Conservation (phyloP, 2,113 vertebrate genomes). For the Clarias gariepinus region DNA sequence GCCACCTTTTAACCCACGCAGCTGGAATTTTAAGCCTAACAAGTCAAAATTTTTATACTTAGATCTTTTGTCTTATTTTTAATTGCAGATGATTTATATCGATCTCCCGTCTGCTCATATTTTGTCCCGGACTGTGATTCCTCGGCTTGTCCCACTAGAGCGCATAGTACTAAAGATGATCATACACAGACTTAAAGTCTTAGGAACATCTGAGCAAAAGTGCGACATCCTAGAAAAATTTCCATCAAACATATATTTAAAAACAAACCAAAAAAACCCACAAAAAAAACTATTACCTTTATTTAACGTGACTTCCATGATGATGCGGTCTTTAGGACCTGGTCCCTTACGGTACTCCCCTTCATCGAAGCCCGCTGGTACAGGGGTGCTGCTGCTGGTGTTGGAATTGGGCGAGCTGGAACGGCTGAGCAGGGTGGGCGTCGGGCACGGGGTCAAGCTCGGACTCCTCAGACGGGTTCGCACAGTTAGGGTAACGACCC, state of each 20-base stretch:
- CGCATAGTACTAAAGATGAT: not conserved
- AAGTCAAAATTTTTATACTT: not conserved
- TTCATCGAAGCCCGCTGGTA: slow-evolving; percentile 67
- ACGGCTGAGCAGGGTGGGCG: slow-evolving; percentile 86
- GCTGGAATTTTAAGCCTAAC: not conserved
- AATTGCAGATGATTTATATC: not conserved
- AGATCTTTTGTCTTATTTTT: not conserved
- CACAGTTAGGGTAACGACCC: slow-evolving; percentile 89
- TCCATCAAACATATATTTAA: not conserved
- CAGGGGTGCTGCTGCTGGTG: slow-evolving; percentile 62
- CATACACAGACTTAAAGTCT: not conserved
- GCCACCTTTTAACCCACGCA: not conserved
- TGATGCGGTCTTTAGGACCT: slow-evolving; percentile 89
- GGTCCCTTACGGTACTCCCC: slow-evolving; percentile 77
- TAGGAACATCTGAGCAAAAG: not conserved
- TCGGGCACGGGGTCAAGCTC: slow-evolving; percentile 86
- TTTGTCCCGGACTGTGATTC: not conserved
- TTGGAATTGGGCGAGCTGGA: slow-evolving; percentile 88
- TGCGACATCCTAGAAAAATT: not conserved
- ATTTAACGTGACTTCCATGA: slow-evolving; percentile 93
- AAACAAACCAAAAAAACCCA: not conserved
- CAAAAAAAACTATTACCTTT: slow-evolving; percentile 84
- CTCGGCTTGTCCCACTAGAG: not conserved
- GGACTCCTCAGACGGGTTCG: slow-evolving; percentile 92
- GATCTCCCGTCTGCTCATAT: not conserved